Percentiles rank a stretch among this genome's conserved stretches.
Evolutionary conservation across 2,888 invertebrate species (phyloP).

Genomic region (Aethes cnicana): DNA sequence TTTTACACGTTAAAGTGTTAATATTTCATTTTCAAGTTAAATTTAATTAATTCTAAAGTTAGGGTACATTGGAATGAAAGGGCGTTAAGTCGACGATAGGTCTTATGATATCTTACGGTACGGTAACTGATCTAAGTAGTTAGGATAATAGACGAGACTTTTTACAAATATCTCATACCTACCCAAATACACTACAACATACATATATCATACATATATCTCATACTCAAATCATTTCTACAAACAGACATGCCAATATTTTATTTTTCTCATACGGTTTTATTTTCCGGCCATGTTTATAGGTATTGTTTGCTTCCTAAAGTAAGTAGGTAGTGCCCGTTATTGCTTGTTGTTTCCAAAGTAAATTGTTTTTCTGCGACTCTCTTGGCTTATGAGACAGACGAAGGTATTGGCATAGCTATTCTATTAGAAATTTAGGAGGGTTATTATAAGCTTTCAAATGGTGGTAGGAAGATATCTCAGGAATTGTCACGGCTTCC

Average conservation of each 20-base stretch:
- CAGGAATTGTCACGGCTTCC: slow-evolving; percentile 39
- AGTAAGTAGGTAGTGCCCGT: not conserved
- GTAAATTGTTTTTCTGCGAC: slow-evolving; percentile 1
- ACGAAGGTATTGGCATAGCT: not conserved
- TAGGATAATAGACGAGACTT: too few relatives aligned
- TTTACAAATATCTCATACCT: not conserved
- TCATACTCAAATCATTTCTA: not conserved
- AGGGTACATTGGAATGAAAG: slow-evolving; percentile 46
- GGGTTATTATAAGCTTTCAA: too few relatives aligned
- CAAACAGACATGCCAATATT: not conserved
- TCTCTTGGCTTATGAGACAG: not conserved
- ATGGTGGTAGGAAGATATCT: too few relatives aligned
- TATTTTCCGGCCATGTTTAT: not conserved
- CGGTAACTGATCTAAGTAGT: too few relatives aligned
- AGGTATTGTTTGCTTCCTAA: slow-evolving; percentile 13
- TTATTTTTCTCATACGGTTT: not conserved
- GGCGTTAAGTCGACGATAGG: slow-evolving; percentile 21
- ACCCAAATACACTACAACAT: not conserved
- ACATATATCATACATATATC: too few relatives aligned
- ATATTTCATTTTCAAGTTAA: slow-evolving; percentile 83
- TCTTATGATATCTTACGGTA: slow-evolving; percentile 31
- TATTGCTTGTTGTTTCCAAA: slow-evolving; percentile 10
- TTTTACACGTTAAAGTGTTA: slow-evolving; percentile 82
- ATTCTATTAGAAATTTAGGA: not conserved
- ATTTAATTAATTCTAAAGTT: slow-evolving; percentile 82